Conservation (phyloP, 1,140 invertebrate species). For the Leptinotarsa lineolata region DNA sequence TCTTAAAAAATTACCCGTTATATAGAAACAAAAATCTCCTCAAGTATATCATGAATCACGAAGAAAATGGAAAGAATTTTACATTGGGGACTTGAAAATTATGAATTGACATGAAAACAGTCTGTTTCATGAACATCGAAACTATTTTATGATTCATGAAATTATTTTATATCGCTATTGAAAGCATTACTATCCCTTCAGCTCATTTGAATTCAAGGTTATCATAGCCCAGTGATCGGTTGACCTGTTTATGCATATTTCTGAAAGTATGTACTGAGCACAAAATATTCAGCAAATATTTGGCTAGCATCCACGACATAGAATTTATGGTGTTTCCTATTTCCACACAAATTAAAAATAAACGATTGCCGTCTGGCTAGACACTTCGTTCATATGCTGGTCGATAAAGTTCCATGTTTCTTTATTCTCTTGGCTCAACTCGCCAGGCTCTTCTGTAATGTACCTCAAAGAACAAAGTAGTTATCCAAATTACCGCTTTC, state of each 20-base stretch:
- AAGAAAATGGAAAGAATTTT: too few species aligned
- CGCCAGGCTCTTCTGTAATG: conserved; percentile 13
- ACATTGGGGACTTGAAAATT: too few species aligned
- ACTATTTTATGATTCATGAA: too few species aligned
- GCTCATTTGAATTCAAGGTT: too few species aligned
- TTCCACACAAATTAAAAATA: conserved; percentile 21
- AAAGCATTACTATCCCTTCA: too few species aligned
- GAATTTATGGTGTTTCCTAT: conserved; percentile 12
- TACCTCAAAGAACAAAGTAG: not conserved
- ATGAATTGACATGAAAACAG: too few species aligned
- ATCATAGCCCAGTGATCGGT: too few species aligned
- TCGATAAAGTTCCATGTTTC: conserved; percentile 6
- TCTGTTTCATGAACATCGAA: too few species aligned
- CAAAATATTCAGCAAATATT: conserved; percentile 2
- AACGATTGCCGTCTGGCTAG: conserved; percentile 11
- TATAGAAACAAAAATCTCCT: too few species aligned
- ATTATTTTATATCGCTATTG: too few species aligned
- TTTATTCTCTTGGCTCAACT: conserved; percentile 17
- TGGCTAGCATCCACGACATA: not conserved
- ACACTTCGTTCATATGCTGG: not conserved
- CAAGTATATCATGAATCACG: too few species aligned
- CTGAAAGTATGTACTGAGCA: not conserved
- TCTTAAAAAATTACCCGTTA: too few species aligned
- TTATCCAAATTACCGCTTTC: not conserved
- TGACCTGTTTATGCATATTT: not conserved